phyloP scores from a whole-genome alignment of 2,113 vertebrate species.

The Cyprinodon variegatus region DNA sequence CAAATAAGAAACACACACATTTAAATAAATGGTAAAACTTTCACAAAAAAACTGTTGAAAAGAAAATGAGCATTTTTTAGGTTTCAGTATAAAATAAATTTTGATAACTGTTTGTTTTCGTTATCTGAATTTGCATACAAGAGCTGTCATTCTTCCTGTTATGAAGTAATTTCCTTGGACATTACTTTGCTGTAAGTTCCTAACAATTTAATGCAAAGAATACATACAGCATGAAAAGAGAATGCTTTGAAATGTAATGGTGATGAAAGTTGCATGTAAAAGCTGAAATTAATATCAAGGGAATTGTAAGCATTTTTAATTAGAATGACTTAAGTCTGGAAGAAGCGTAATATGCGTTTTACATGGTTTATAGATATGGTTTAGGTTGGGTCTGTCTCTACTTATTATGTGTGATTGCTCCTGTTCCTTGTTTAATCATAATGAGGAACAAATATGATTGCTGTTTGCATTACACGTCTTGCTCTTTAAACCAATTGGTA shows the following conservation, averaged over 20 bases:
- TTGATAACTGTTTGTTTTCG: no score
- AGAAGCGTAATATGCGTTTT: not conserved
- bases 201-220: no score
- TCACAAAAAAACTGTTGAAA: no score
- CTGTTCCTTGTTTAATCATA: conserved; percentile 18
- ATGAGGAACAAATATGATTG: conserved; percentile 6
- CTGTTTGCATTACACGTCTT: not conserved
- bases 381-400: not conserved
- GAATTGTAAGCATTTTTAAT: not conserved
- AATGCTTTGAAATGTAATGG: not conserved
- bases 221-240: no score
- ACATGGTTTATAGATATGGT: not conserved
- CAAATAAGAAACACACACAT: no score
- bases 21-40: no score
- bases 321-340: not conserved
- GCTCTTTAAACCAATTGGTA: conserved; percentile 15
- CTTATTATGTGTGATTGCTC: conserved; percentile 13
- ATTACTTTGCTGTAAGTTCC: no score
- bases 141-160: no score
- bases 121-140: no score
- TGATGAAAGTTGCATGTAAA: not conserved
- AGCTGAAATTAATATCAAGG: not conserved
- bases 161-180: no score
- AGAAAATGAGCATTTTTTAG: no score
- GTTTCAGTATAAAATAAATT: no score